Evolutionary conservation across 2,113 vertebrate genomes (phyloP), one percentile per base, ranked within the genome.

Genomic region (Clinocottus analis): DNA sequence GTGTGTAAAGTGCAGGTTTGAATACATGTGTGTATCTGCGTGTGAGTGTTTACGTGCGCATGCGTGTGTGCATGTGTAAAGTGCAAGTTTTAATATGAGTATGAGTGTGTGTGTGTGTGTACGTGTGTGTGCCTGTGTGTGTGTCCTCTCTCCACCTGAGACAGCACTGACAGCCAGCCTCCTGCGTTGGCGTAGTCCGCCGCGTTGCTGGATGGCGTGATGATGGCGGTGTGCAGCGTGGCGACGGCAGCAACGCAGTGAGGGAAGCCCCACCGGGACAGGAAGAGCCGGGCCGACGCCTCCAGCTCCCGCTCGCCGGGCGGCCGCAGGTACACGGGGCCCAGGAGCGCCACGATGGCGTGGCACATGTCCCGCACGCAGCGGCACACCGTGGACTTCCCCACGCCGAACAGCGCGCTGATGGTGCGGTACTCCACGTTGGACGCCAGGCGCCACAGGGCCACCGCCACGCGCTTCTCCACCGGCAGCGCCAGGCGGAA

Each of bases 321-420:
- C 0, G 89, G 13, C 9, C 81, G 90, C 60, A 95, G 83, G 80
- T 95, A 94, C 8, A 89, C 49, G 2, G 94, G 85, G 69, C 93
- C 90, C 41, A 96, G 90, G 7, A 95, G 93, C 0, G 90, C 84
- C 68, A 94, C 94, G 0, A 96, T 94, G 83, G 95, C 94, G 5
- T 95, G 94, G 65, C 95, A 96, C 82, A 96, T 94, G 65, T 95
- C 95, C 56, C 94, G 78, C 0, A 96, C 94, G 2, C 95, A 95
- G 33, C 93, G 91, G 72, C 94, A 95, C 49, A 95, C 95, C 0
- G 95, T 95, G 55, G 95, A 95, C 78, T 93, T 92, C 23, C 94
- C 94, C 47, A 95, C 94, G 0, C 95, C 95, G 0, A 95, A 95
- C 77, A 95, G 90, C 3, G 80, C 21, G 66, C 94, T 93, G 47